Evolutionary conservation across 2,888 invertebrate genomes (phyloP), one percentile per base, ranked within the genome.

Genomic region (Octodonta nipae): DNA sequence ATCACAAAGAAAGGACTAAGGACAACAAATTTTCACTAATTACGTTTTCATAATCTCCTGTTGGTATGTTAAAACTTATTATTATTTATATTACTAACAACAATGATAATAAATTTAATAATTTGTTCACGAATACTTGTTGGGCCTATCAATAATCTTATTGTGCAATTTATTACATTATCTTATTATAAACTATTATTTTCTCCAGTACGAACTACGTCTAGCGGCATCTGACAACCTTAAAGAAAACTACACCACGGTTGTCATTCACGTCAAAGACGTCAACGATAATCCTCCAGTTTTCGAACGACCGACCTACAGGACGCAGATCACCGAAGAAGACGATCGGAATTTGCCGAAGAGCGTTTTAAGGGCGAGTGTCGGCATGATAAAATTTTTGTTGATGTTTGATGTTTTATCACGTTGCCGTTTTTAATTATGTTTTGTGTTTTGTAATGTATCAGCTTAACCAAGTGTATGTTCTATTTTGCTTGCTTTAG

Each of bases 201-300:
- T 31, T 36, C 30, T 34, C 30, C 68, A 91, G 86, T 91, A 91
- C 67, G 91, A 92, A 69, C 73, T 91, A 61, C 82, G 88, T 60
- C 70, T 89, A 65, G 89, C 92, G 37, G 89, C 91, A 33, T 91
- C 93, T 42, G 88, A 89, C 70, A 93, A 93, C 72, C 73, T 89
- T 60, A 91, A 91, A 70, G 92, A 93, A 66, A 92, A 92, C 73
- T 87, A 86, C 68, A 92, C 92, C 26, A 91, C 87, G 24, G 92
- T 93, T 46, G 89, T 92, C 56, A 92, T 93, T 56, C 87, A 91
- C 65, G 88, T 93, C 52, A 92, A 89, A 67, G 93, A 96, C 63
- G 91, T 93, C 47, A 95, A 95, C 66, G 95, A 96, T 71, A 95
- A 95, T 70, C 87, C 92, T 26, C 95, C 95, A 2, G 87, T 88